Base-by-base conservation (phyloP, 2,888 invertebrate genomes). In the Drosophila parthenogenetica region DNA sequence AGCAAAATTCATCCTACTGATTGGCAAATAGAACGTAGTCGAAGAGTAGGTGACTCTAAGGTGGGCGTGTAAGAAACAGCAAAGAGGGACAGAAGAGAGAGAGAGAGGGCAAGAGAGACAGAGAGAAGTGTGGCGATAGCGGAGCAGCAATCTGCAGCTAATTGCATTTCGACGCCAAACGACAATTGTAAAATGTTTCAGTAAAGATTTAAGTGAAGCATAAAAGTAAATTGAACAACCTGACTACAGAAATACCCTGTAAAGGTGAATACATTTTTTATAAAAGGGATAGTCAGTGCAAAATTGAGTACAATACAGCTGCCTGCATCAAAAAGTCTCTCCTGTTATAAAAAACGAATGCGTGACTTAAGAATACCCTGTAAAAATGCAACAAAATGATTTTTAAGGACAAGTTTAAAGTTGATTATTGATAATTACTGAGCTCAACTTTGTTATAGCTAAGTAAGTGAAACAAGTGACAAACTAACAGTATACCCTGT, bases 151-250 rank as follows among this genome's bases (percentile, higher is more conserved):
- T 79, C 80, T 76, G 66, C 63, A 71, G 63, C 77, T 85, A 85
- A 85, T 82, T 82, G 73, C 80, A 85, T 76, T 83, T 76, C 55
- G 63, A 69, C 77, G 67, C 45, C 75, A 50, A 54, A 29, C 61
- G 57, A 51, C 67, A 43, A 74, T 72, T 74, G 82, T 77, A 85
- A 85, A 85, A 63, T 81, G 77, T 77, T 71, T 71, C 61, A 69
- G 58, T 61, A 64, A 77, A 77, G 85, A 82, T 82, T 79, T 82
- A 50, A 53, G 43, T 53, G 19, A 43, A 40, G 69, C 40, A 22
- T 58, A 40, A 29, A 8, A 37, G 13, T n/a, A 61, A 58, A 45
- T 13, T n/a, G 3, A 32, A n/a, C 5, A 3, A n/a, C 10, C 5
- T 45, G 46, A 32, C 13, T 8, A 5, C 0, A 0, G 2, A n/a